Evolutionary conservation across 2,113 vertebrate species (phyloP).

Genomic region (Tonatia bakeri): DNA sequence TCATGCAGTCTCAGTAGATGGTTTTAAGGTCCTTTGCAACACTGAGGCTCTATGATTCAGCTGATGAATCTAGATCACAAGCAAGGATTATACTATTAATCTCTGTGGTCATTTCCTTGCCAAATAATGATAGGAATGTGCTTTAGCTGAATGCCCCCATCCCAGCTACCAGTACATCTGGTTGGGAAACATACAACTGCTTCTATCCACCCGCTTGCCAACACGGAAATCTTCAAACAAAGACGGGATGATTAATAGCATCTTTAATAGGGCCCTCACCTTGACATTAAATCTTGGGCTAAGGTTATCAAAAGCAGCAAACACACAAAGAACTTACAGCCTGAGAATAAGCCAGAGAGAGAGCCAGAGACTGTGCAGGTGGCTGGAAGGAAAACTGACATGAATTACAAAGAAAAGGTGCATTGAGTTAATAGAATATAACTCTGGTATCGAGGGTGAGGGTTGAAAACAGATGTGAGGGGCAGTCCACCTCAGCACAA

Average conservation of each 20-base stretch:
- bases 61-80: constrained; percentile 60
- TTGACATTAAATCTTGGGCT: constrained; percentile 65
- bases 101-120: constrained; percentile 62
- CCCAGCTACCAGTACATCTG: constrained; percentile 64
- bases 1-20: background rate
- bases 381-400: constrained; percentile 71
- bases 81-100: constrained; percentile 45
- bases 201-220: constrained; percentile 32
- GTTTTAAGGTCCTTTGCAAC: background rate
- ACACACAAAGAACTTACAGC: constrained; percentile 60
- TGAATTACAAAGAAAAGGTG: constrained; percentile 60
- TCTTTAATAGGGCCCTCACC: constrained; percentile 35
- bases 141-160: constrained; percentile 10
- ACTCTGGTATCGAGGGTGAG: background rate
- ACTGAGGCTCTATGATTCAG: background rate
- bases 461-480: constrained; percentile 38
- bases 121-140: constrained; percentile 69
- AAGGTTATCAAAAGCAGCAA: constrained; percentile 71
- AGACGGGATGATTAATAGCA: constrained; percentile 55
- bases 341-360: constrained; percentile 50
- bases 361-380: constrained; percentile 38
- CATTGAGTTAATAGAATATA: constrained; percentile 43
- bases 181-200: constrained; percentile 45
- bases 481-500: background rate
- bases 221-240: constrained; percentile 59